Conservation (phyloP, 2,888 invertebrate genomes). For the Calameuta pallipes region DNA sequence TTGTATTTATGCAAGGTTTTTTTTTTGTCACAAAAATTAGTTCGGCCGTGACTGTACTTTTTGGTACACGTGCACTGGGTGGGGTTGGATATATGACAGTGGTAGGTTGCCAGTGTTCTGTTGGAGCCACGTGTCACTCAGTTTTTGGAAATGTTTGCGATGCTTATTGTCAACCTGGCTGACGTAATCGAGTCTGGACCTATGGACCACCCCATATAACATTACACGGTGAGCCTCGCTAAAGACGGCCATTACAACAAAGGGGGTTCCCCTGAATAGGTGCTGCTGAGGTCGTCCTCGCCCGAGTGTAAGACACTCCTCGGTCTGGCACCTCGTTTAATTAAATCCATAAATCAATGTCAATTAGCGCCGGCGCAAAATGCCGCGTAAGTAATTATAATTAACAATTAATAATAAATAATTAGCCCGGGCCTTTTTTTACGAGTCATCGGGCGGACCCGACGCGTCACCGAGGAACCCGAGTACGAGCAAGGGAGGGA, state of each 20-base stretch:
- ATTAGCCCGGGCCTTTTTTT: constrained; percentile 29
- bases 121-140: no score
- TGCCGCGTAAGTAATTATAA: constrained; percentile 57
- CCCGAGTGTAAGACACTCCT: constrained; percentile 53
- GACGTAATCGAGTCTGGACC: neutral
- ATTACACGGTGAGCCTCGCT: neutral
- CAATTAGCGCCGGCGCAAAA: constrained; percentile 52
- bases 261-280: constrained; percentile 51
- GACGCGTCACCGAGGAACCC: neutral
- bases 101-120: no score
- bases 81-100: no score
- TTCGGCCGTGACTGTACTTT: neutral
- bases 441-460: constrained; percentile 24
- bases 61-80: no score
- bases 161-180: neutral
- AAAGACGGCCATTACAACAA: constrained; percentile 40
- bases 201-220: neutral
- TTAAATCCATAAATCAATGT: constrained; percentile 66
- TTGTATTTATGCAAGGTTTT: neutral
- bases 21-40: neutral
- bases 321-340: constrained; percentile 57
- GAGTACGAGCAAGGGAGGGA: neutral
- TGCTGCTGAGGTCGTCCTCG: constrained; percentile 53
- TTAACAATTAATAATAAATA: constrained; percentile 62
- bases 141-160: neutral